Conservation (phyloP, 2,888 invertebrate genomes). For the Alloplasta piceator region DNA sequence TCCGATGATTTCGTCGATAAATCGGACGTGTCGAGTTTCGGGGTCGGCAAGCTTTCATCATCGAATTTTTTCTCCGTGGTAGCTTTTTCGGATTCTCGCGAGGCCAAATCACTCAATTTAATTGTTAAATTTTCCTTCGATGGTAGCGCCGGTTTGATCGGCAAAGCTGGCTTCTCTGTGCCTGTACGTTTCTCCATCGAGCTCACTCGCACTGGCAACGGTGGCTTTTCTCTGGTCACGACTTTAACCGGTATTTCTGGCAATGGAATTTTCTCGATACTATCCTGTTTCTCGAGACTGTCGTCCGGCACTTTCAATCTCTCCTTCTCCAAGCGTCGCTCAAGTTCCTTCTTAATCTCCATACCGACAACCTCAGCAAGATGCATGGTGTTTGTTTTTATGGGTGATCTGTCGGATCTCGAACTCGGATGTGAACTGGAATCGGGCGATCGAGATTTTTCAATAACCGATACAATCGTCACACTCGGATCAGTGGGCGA, state of each 20-base stretch:
- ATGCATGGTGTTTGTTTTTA: conserved; percentile 72
- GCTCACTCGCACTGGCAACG: conserved; percentile 61
- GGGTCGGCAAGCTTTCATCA: conserved; percentile 15
- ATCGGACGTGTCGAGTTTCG: conserved; percentile 31
- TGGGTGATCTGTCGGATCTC: conserved; percentile 69
- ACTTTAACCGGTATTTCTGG: conserved; percentile 77
- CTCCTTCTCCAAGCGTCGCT: conserved; percentile 74
- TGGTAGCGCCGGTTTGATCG: conserved; percentile 64
- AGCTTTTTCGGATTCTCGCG: conserved; percentile 27
- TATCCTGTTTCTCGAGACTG: conserved; percentile 79
- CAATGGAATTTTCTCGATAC: conserved; percentile 81
- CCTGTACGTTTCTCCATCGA: conserved; percentile 57
- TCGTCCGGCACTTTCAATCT: conserved; percentile 77
- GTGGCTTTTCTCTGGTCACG: conserved; percentile 57
- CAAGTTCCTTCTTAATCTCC: conserved; percentile 78
- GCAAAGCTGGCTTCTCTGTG: conserved; percentile 65
- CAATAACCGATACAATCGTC: conserved; percentile 77
- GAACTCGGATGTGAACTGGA: conserved; percentile 65
- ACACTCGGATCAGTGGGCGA: conserved; percentile 77
- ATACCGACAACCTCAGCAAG: conserved; percentile 78
- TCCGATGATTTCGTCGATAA: conserved; percentile 58
- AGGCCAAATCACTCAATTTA: conserved; percentile 49
- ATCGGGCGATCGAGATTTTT: conserved; percentile 77
- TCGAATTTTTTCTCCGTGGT: conserved; percentile 6
- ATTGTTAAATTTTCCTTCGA: conserved; percentile 64